Evolutionary conservation across 2,113 vertebrate species (phyloP), one percentile per base, ranked within the genome.

Genomic region (Azemiops feae): DNA sequence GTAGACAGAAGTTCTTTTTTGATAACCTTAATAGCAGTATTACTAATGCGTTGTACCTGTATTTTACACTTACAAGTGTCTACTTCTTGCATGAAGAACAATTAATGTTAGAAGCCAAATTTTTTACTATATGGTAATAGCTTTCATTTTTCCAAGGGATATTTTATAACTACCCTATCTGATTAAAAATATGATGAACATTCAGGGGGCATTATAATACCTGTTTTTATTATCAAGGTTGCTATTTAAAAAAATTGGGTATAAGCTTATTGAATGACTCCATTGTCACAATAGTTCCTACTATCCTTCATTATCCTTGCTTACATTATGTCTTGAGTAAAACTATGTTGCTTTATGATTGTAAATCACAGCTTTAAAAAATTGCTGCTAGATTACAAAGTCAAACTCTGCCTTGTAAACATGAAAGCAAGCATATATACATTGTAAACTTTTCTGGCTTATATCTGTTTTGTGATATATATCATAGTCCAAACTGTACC

Each of bases 1-100:
- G 99, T 99, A 98, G 97, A 53, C 64, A 87, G 3, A 92, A 22
- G 91, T 92, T 92, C 1, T 60, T 23, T 89, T 50, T 89, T 30
- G 89, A 95, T 34, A 87, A 34, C 57, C 27, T 55, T 64, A 81
- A n/a, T 39, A 27, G 22, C 53, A 94, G 55, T 90, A 34, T 96
- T 94, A 91, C 55, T 94, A 81, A 39, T 39, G 69, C 1, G 1
- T 34, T 87, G 81, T 94, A 88, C 53, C 30, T 89, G 47, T 91
- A 34, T 54, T 92, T 52, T 45, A 94, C 89, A 93, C 55, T 87
- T 87, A 43, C 39, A 18, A 22, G 18, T 16, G 5, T 69, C 27
- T 23, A 10, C 8, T 27, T n/a, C 34, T 30, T 91, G 10, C 11
- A 85, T 47, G 2, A 86, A 22, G 27, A 85, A 81, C 27, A 57